Conservation (phyloP, 2,888 invertebrate genomes). For the Alentia gelatinosa region DNA sequence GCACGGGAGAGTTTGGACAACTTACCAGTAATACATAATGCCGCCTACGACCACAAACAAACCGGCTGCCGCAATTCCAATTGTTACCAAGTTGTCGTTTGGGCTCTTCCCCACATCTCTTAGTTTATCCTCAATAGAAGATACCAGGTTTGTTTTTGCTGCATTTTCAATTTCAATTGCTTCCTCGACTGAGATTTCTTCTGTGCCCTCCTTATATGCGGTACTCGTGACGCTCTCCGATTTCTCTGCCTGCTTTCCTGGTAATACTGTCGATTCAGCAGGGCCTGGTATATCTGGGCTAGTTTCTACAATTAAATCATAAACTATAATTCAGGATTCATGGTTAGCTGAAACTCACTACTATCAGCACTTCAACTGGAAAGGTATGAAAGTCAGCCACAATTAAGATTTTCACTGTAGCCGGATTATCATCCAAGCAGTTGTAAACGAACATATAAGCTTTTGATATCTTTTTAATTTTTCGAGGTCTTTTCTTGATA, state of each 20-base stretch:
- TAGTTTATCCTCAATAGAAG: neutral
- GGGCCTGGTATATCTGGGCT: neutral
- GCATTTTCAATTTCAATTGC: neutral
- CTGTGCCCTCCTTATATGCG: neutral
- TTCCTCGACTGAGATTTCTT: neutral
- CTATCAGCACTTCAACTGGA: no score
- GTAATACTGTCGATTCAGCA: neutral
- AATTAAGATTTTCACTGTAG: no score
- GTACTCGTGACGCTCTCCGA: neutral
- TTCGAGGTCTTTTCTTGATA: no score
- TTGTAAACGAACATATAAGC: no score
- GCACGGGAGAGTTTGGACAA: neutral
- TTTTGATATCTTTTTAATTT: no score
- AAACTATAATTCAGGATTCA: no score
- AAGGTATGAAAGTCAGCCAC: no score
- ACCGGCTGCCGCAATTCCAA: neutral
- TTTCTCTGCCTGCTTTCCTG: neutral
- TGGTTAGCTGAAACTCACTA: no score
- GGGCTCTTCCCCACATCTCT: neutral
- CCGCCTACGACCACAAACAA: neutral
- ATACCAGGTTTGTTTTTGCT: neutral
- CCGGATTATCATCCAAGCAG: no score
- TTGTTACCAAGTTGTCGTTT: neutral
- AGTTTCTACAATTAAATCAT: neutral
- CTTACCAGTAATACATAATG: neutral